These are phyloP conservation scores for Planiliza haematocheilus DNA, from an alignment of 2,113 vertebrate genomes.

Conservation along the genomic window DNA sequence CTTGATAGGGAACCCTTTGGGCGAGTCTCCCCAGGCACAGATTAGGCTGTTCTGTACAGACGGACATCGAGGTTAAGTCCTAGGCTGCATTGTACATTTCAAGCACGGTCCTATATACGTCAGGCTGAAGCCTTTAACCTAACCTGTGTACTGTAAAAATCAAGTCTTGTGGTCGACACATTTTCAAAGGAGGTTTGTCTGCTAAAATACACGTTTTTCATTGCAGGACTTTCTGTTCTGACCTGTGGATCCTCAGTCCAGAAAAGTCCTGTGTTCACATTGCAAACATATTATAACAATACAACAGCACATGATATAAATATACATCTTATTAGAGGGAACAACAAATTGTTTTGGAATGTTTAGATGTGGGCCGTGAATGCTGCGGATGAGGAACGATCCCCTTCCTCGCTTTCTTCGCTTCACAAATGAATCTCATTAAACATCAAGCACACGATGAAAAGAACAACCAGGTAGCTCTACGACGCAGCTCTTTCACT, in stretches of 20 bases:
- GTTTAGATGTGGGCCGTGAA: constrained; percentile 21
- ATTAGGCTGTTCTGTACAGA: constrained; percentile 68
- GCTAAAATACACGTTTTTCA: constrained; percentile 36
- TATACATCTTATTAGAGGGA: constrained; percentile 62
- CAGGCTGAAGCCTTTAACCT: constrained; percentile 23
- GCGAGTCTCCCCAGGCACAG: constrained; percentile 69
- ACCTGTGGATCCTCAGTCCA: constrained; percentile 51
- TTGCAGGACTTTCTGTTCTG: constrained; percentile 27
- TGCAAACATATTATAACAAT: constrained; percentile 74
- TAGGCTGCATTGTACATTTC: constrained; percentile 50
- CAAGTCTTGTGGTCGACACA: constrained; percentile 20
- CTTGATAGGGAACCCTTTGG: constrained; percentile 59
- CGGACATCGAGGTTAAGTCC: constrained; percentile 45
- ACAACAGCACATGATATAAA: constrained; percentile 74
- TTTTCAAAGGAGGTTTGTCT: constrained; percentile 27
- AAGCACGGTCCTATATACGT: constrained; percentile 37
- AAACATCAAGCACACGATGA: constrained; percentile 26
- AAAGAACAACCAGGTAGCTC: constrained; percentile 32
- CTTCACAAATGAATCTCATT: constrained; percentile 14
- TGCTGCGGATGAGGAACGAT: constrained; percentile 14
- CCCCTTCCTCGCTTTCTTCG: not conserved
- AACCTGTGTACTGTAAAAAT: constrained; percentile 23
- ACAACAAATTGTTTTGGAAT: constrained; percentile 45
- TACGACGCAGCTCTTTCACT: constrained; percentile 20
- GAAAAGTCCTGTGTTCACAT: constrained; percentile 74